phyloP scores from a whole-genome alignment of 2,113 vertebrate species.

The Chaenogobius annularis region DNA sequence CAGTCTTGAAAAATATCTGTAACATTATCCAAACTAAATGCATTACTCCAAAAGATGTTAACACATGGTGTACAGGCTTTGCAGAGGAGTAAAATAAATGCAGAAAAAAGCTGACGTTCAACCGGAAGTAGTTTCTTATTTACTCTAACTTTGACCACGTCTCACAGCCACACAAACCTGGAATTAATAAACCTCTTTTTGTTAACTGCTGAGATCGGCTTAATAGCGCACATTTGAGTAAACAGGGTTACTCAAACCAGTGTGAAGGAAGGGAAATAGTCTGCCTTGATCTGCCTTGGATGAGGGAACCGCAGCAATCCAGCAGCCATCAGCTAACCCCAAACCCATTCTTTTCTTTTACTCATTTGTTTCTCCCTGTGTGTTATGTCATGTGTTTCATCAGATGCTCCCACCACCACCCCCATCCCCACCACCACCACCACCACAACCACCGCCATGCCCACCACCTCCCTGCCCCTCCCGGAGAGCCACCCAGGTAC shows the following conservation, averaged over 20 bases:
- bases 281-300: too few species aligned
- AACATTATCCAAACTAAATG: too few species aligned
- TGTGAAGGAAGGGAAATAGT: neutral
- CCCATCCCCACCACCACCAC: slow-evolving; percentile 70
- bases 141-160: too few species aligned
- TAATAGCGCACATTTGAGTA: neutral
- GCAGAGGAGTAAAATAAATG: too few species aligned
- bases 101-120: too few species aligned
- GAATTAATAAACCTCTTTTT: too few species aligned
- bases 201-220: too few species aligned
- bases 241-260: neutral
- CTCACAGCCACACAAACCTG: too few species aligned
- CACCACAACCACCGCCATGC: slow-evolving; percentile 71
- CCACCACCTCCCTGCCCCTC: slow-evolving; percentile 66
- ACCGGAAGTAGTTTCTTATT: too few species aligned
- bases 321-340: slow-evolving; percentile 10
- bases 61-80: too few species aligned
- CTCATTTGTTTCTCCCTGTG: slow-evolving; percentile 59
- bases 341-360: slow-evolving; percentile 44
- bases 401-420: slow-evolving; percentile 82
- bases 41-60: too few species aligned
- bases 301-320: slow-evolving; percentile 2
- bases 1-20: too few species aligned
- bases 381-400: slow-evolving; percentile 77
- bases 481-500: slow-evolving; percentile 76